Conservation (phyloP, 2,113 vertebrate genomes). For the Pteronura brasiliensis region DNA sequence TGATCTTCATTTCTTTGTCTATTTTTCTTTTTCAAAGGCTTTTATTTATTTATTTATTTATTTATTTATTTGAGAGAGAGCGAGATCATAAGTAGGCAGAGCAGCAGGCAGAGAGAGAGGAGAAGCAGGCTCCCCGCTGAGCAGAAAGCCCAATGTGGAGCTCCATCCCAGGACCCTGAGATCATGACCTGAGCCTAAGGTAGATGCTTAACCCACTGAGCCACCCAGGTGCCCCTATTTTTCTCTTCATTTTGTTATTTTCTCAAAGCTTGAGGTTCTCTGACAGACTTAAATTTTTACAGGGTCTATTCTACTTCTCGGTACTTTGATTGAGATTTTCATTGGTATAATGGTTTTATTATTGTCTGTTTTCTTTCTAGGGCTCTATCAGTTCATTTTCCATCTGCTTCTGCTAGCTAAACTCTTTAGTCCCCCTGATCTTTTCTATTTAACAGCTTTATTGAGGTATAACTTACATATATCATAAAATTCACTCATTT, state of each 20-base stretch:
- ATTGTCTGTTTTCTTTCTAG: neutral
- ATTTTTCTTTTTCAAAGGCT: neutral
- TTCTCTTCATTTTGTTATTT: neutral
- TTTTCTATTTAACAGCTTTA: neutral
- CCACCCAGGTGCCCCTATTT: too few relatives aligned
- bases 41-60: too few relatives aligned
- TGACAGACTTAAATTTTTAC: neutral
- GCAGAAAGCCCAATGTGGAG: too few relatives aligned
- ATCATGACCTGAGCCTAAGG: too few relatives aligned
- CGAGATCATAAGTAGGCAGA: too few relatives aligned
- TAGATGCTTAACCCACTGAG: too few relatives aligned
- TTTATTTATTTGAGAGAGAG: too few relatives aligned
- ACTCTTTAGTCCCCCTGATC: neutral
- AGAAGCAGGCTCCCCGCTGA: too few relatives aligned
- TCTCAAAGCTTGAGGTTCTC: neutral
- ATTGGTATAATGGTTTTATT: neutral
- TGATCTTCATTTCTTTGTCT: neutral
- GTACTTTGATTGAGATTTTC: neutral
- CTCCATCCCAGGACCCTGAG: too few relatives aligned
- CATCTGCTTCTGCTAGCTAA: neutral
- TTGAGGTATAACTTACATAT: neutral
- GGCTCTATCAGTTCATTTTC: neutral
- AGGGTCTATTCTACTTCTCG: neutral
- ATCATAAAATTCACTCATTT: neutral
- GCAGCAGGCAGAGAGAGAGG: too few relatives aligned